These are phyloP conservation scores for Pungitius pungitius DNA, from an alignment of 2,113 vertebrate genomes.

Conservation along the genomic window DNA sequence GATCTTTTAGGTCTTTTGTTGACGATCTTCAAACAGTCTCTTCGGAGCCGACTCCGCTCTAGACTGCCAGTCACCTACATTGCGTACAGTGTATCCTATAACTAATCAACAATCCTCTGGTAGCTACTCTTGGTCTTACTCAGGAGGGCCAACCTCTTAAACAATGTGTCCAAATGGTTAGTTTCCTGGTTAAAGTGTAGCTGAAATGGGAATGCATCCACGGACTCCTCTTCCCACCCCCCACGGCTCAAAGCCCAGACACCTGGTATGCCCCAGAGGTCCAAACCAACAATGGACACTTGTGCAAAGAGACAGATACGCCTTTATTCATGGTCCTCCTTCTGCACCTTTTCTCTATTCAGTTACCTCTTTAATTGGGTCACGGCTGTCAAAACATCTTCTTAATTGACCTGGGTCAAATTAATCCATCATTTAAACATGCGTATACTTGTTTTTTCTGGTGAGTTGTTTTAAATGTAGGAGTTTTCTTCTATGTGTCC, in stretches of 20 bases:
- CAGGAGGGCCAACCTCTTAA: slow-evolving; percentile 7
- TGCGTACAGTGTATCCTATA: not conserved
- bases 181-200: slow-evolving; percentile 72
- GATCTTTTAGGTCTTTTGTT: slow-evolving; percentile 29
- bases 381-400: slow-evolving; percentile 20
- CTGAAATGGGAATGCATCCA: slow-evolving; percentile 40
- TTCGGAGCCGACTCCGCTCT: slow-evolving; percentile 9
- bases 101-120: slow-evolving; percentile 4
- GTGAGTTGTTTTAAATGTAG: not conserved
- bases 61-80: slow-evolving; percentile 2
- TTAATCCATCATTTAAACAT: not conserved
- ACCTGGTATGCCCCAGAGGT: slow-evolving; percentile 75
- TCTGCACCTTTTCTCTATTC: slow-evolving; percentile 43
- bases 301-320: slow-evolving; percentile 71
- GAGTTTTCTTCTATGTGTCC: not conserved
- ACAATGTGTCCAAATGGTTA: slow-evolving; percentile 47
- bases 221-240: slow-evolving; percentile 45
- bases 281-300: slow-evolving; percentile 71
- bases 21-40: slow-evolving; percentile 26
- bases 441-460: not conserved
- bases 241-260: slow-evolving; percentile 61
- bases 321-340: slow-evolving; percentile 61
- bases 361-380: slow-evolving; percentile 29
- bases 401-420: slow-evolving; percentile 18
- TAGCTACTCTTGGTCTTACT: slow-evolving; percentile 6